These are phyloP conservation scores for Dolichoris vasculosae DNA, from an alignment of 1,140 invertebrate species.

Conservation along the genomic window DNA sequence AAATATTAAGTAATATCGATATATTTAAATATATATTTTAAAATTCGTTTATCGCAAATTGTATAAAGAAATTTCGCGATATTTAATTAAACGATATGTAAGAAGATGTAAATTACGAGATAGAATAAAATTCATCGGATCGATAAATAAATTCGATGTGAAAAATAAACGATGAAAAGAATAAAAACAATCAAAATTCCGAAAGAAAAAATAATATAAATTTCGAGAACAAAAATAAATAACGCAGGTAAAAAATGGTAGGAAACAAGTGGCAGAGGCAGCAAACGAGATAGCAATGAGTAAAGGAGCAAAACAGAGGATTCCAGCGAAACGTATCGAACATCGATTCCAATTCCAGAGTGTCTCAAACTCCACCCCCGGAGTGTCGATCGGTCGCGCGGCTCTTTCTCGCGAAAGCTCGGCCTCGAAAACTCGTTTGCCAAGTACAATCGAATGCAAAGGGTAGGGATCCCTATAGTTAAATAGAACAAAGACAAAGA, in stretches of 20 bases:
- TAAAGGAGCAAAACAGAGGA: slow-evolving; percentile 24
- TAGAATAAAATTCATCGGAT: too few relatives aligned
- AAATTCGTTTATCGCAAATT: too few relatives aligned
- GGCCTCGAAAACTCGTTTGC: slow-evolving; percentile 37
- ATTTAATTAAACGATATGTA: too few relatives aligned
- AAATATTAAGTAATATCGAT: too few relatives aligned
- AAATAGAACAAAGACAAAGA: slow-evolving; percentile 2
- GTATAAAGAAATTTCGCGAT: too few relatives aligned
- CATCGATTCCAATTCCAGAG: slow-evolving; percentile 47
- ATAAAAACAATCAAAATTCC: neutral
- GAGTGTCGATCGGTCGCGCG: neutral
- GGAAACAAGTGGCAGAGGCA: neutral
- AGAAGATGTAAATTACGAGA: too few relatives aligned
- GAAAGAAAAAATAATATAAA: neutral
- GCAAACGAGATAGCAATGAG: slow-evolving; percentile 6
- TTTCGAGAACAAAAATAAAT: neutral
- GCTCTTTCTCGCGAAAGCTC: neutral
- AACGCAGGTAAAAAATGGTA: slow-evolving; percentile 16
- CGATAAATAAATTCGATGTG: too few relatives aligned
- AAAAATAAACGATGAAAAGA: too few relatives aligned
- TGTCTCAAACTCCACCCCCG: slow-evolving; percentile 22
- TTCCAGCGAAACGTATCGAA: slow-evolving; percentile 44
- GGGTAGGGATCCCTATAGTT: neutral
- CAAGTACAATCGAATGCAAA: slow-evolving; percentile 34
- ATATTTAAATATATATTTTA: too few relatives aligned